Percentiles rank a stretch among this genome's conserved stretches.
These are phyloP conservation scores for Conops quadrifasciatus DNA, from an alignment of 2,888 invertebrate species.

Conservation along the genomic window DNA sequence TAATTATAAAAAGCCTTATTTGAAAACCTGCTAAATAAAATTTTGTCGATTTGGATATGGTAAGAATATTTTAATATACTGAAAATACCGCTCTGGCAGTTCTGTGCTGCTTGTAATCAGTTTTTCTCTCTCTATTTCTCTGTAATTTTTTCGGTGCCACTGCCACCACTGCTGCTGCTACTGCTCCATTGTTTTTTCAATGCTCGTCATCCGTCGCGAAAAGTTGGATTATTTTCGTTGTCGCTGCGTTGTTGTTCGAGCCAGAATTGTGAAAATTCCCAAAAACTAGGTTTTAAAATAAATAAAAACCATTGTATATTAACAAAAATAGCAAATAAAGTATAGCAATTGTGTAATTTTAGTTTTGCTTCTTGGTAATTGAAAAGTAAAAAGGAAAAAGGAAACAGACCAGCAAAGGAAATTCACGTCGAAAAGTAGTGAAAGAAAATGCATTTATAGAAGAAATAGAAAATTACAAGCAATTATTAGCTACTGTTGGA, in stretches of 20 bases:
- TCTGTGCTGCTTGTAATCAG: no score
- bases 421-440: conserved; percentile 7
- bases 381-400: neutral
- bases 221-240: conserved; percentile 12
- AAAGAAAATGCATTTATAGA: conserved; percentile 8
- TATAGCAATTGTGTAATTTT: conserved; percentile 22
- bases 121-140: no score
- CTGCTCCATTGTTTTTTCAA: conserved; percentile 23
- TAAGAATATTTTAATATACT: no score
- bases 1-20: no score
- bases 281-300: no score
- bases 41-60: no score
- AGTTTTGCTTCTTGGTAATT: conserved; percentile 18
- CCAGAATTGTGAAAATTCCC: conserved; percentile 14
- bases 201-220: conserved; percentile 16
- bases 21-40: no score
- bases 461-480: conserved; percentile 29
- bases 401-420: conserved; percentile 7
- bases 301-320: neutral
- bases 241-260: conserved; percentile 9
- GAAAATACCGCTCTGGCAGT: no score
- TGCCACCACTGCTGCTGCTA: neutral
- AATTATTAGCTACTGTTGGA: neutral
- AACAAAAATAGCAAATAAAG: neutral
- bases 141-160: neutral